Evolutionary conservation across 2,888 invertebrate species (phyloP).

Genomic region (Cantharis flavilabris): DNA sequence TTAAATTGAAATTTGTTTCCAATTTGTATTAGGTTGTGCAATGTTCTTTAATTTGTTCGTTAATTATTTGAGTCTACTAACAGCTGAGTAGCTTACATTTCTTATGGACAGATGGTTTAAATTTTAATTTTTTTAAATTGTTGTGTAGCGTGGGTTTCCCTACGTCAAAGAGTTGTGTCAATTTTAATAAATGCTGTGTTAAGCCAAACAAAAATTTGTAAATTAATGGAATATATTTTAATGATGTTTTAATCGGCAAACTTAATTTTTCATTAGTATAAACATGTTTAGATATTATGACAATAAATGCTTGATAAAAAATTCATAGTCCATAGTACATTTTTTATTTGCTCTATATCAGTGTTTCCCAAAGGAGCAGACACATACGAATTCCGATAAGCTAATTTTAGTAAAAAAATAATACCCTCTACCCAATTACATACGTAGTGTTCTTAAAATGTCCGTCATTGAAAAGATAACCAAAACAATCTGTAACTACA

Average conservation of each 20-base stretch:
- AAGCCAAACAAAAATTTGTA: no score
- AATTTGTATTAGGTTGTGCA: neutral
- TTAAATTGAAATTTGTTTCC: neutral
- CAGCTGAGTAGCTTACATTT: neutral
- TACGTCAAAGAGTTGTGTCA: neutral
- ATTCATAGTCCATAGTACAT: neutral
- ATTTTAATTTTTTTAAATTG: neutral
- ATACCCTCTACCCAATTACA: no score
- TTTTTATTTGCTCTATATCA: neutral
- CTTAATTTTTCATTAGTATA: neutral
- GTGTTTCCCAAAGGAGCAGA: neutral
- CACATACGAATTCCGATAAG: neutral
- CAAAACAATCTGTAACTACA: no score
- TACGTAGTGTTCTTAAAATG: no score
- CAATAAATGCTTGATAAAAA: neutral
- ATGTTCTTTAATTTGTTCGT: neutral
- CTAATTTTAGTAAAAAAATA: no score
- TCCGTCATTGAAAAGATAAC: no score
- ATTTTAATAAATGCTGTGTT: no score
- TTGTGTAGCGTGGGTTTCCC: neutral
- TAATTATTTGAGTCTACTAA: neutral
- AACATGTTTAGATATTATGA: neutral
- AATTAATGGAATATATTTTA: neutral
- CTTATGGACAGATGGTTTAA: neutral
- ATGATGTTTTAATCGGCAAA: neutral